Evolutionary conservation across 2,888 invertebrate genomes (phyloP), one percentile per base, ranked within the genome.

Genomic region (Deilephila elpenor): DNA sequence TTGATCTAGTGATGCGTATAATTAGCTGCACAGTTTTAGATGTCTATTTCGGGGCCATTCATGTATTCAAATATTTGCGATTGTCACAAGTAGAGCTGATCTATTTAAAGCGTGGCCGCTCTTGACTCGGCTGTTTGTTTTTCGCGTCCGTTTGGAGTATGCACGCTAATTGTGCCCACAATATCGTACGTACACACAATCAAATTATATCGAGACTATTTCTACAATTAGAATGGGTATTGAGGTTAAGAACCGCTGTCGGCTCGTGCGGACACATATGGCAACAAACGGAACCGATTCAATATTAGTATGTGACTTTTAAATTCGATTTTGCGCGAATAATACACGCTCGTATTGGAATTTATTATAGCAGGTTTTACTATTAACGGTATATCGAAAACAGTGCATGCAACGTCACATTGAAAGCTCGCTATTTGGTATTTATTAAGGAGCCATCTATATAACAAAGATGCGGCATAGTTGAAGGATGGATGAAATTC

Each of bases 11-110:
- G 76, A 71, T 76, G 81, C 77, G 76, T 87, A 87, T 86, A 88
- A 88, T 89, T 89, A 89, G 87, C 79, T 62, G 76, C 75, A 83
- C 86, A 72, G 78, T 86, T 88, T 87, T 87, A 89, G 83, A 83
- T 71, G 56, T 79, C 87, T 91, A 90, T 91, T 90, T 83, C 86
- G 60, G 83, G 80, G 79, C 80, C 88, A 90, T 91, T 90, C 85
- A 89, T 85, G 79, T 78, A 79, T 34, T 79, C 75, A 74, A 74
- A 77, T 78, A 74, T 80, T 67, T 75, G 25, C 60, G 64, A 60
- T 70, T 74, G 71, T 76, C 81, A 79, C 80, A 78, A 79, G 82
- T 83, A 79, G 78, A 82, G 79, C 77, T 83, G 81, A 80, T 87
- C 89, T 91, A 91, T 91, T 90, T 90, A 77, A 79, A 85, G 82